These are phyloP conservation scores for Alouatta palliata DNA, from an alignment of 2,113 vertebrate species.

Conservation along the genomic window DNA sequence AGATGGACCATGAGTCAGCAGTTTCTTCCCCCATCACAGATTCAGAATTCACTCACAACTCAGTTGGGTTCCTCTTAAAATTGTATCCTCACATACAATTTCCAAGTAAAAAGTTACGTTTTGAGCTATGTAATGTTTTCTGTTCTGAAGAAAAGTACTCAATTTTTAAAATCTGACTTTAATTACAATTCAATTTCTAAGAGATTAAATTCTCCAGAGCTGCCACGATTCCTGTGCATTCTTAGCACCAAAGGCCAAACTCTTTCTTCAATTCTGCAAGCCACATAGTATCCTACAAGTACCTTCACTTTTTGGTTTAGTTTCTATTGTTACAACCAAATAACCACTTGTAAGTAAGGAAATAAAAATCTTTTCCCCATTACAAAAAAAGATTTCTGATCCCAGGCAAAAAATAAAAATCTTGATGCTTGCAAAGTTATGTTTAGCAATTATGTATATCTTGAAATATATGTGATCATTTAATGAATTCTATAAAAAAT, in stretches of 20 bases:
- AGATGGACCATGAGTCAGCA: slow-evolving; percentile 58
- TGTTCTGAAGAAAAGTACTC: not conserved
- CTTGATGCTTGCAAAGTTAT: not conserved
- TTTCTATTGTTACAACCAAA: not conserved
- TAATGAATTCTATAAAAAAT: not conserved
- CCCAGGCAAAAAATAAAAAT: not conserved
- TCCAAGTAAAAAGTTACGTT: not conserved
- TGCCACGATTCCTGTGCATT: not conserved
- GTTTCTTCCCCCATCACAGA: not conserved
- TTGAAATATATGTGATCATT: not conserved
- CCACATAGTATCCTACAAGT: not conserved
- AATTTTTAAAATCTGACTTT: not conserved
- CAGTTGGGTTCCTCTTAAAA: not conserved
- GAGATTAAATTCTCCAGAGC: not conserved
- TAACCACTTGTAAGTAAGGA: not conserved
- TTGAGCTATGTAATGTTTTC: not conserved
- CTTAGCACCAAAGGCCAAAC: not conserved
- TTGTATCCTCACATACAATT: not conserved
- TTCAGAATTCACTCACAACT: not conserved
- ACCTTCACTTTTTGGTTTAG: not conserved
- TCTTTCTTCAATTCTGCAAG: not conserved
- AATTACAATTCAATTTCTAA: not conserved
- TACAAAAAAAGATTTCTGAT: not conserved
- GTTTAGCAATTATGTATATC: not conserved
- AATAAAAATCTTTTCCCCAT: not conserved